phyloP scores from a whole-genome alignment of 2,113 vertebrate genomes.

The Myiopsitta monachus region DNA sequence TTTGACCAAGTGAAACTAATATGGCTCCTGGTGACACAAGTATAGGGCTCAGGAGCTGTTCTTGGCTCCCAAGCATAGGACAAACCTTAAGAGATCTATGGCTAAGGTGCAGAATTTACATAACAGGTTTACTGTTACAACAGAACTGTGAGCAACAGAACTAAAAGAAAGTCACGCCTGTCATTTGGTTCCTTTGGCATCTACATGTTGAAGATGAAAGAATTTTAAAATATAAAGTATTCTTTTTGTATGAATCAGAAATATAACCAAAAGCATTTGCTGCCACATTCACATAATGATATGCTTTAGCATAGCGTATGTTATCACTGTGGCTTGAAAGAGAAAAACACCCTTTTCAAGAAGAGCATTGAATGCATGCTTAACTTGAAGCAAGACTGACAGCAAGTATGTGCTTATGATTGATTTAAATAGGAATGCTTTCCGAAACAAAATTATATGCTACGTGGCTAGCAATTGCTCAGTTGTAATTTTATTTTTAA shows the following conservation, averaged over 20 bases:
- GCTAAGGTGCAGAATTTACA: neutral
- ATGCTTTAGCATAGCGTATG: neutral
- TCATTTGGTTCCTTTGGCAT: neutral
- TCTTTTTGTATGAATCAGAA: neutral
- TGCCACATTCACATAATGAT: neutral
- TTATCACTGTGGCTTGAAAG: neutral
- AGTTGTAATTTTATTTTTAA: conserved; percentile 26
- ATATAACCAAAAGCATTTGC: neutral
- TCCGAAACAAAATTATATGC: conserved; percentile 3
- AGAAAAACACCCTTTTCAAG: neutral
- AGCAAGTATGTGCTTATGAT: neutral
- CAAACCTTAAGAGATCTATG: neutral
- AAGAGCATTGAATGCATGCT: neutral
- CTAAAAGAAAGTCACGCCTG: neutral
- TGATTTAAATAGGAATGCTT: conserved; percentile 3
- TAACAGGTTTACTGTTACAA: neutral
- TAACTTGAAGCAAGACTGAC: neutral
- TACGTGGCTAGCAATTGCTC: neutral
- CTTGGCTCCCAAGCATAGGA: neutral
- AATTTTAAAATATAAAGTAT: neutral
- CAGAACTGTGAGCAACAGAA: neutral
- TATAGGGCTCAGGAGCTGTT: neutral
- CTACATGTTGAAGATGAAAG: neutral
- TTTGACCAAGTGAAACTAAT: conserved; percentile 3
- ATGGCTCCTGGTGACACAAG: neutral